These are phyloP conservation scores for Byasa hedistus DNA, from an alignment of 2,888 invertebrate species.

Conservation along the genomic window DNA sequence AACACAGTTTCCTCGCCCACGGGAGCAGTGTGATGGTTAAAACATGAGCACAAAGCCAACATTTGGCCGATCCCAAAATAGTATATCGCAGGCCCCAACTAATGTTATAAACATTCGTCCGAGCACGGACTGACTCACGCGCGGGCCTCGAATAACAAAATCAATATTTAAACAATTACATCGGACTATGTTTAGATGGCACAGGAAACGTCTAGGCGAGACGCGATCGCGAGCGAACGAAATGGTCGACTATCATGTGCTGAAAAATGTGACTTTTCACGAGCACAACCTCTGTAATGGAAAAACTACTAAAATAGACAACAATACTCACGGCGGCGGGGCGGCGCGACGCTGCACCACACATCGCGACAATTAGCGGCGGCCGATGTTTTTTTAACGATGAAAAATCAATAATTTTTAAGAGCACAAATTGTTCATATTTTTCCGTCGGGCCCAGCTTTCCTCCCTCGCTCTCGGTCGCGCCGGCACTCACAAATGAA, in stretches of 20 bases:
- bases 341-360: constrained; percentile 55
- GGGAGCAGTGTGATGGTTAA: constrained; percentile 51
- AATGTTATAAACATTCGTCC: constrained; percentile 74
- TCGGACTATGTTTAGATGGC: constrained; percentile 41
- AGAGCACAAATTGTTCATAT: constrained; percentile 74
- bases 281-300: constrained; percentile 55
- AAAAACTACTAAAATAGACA: constrained; percentile 61
- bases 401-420: constrained; percentile 79
- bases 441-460: constrained; percentile 67
- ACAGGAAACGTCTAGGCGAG: constrained; percentile 32
- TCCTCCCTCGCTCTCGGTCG: constrained; percentile 61
- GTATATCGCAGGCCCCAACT: constrained; percentile 71
- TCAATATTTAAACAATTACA: constrained; percentile 68
- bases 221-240: constrained; percentile 40
- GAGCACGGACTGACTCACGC: constrained; percentile 55
- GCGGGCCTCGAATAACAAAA: constrained; percentile 56
- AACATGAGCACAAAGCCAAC: constrained; percentile 64
- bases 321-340: constrained; percentile 54
- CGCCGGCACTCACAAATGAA: constrained; percentile 72
- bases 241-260: constrained; percentile 64
- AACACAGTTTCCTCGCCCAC: constrained; percentile 33
- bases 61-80: constrained; percentile 76
- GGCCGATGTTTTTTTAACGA: constrained; percentile 65
- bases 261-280: constrained; percentile 73
- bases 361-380: constrained; percentile 67